phyloP scores from a whole-genome alignment of 2,888 invertebrate genomes.

The Candidula unifasciata region DNA sequence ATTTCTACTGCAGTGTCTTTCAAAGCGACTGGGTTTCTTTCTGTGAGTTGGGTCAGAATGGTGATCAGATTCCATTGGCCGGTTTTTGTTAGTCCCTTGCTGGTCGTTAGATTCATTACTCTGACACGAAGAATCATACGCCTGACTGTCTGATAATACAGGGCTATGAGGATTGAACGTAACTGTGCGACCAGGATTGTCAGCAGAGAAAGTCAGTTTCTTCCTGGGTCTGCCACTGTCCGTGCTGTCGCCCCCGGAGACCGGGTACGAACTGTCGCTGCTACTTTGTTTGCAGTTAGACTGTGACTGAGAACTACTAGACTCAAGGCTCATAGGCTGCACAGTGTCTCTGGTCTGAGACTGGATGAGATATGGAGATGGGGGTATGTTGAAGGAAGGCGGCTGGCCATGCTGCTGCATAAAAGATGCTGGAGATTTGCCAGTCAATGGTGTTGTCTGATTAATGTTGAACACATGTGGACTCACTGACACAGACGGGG shows the following conservation, averaged over 20 bases:
- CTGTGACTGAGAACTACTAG: constrained; percentile 53
- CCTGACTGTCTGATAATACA: constrained; percentile 54
- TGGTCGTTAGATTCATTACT: constrained; percentile 37
- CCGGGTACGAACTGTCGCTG: constrained; percentile 52
- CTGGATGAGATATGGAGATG: constrained; percentile 50
- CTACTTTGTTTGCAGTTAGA: constrained; percentile 47
- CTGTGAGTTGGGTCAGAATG: constrained; percentile 71
- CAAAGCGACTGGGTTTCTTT: constrained; percentile 59
- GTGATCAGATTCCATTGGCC: constrained; percentile 69
- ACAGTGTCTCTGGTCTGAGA: constrained; percentile 24
- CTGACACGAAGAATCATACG: constrained; percentile 40
- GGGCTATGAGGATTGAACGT: constrained; percentile 53
- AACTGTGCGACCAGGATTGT: constrained; percentile 45
- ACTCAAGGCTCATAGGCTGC: constrained; percentile 48
- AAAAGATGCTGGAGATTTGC: constrained; percentile 32
- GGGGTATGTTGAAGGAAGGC: constrained; percentile 37
- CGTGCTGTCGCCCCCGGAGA: constrained; percentile 66
- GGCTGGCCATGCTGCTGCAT: constrained; percentile 16
- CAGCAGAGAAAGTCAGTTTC: constrained; percentile 26
- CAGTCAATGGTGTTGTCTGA: background rate
- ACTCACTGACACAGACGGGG: constrained; percentile 17
- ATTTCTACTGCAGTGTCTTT: constrained; percentile 58
- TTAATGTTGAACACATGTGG: constrained; percentile 27
- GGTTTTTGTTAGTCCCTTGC: constrained; percentile 41
- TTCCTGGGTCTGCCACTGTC: constrained; percentile 64